Percentiles rank a stretch among this genome's conserved stretches.
Conservation (phyloP, 2,113 vertebrate genomes). For the Limnothrissa miodon region DNA sequence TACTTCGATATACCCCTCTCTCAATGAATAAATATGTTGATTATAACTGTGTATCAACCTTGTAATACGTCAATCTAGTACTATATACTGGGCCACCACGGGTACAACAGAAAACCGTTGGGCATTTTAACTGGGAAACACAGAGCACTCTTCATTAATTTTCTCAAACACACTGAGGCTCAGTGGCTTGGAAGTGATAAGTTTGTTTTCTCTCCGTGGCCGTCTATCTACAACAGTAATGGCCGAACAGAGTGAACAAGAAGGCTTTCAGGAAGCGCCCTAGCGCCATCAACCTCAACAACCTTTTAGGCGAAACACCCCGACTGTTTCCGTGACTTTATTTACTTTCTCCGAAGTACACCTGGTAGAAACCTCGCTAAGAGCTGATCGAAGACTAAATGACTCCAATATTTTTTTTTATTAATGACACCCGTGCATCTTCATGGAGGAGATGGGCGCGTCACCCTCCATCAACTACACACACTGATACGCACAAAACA, state of each 20-base stretch:
- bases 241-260: conserved; percentile 4
- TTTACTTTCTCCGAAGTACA: not conserved
- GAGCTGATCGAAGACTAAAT: not conserved
- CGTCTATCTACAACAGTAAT: not conserved
- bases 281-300: conserved; percentile 6
- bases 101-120: not conserved
- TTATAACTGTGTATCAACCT: not conserved
- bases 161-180: not conserved
- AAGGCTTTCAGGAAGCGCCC: not conserved
- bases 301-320: not conserved
- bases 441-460: not conserved
- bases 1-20: not conserved
- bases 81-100: not conserved
- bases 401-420: not conserved
- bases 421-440: not conserved
- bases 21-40: not conserved
- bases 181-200: not conserved
- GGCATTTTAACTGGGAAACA: not conserved
- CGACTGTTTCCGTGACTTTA: not conserved
- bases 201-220: conserved; percentile 6
- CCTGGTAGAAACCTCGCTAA: not conserved
- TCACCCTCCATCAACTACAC: not conserved
- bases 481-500: not conserved
- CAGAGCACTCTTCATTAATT: not conserved
- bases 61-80: not conserved